Base-by-base conservation (phyloP, 2,113 vertebrate genomes). In the Pygoscelis adeliae region DNA sequence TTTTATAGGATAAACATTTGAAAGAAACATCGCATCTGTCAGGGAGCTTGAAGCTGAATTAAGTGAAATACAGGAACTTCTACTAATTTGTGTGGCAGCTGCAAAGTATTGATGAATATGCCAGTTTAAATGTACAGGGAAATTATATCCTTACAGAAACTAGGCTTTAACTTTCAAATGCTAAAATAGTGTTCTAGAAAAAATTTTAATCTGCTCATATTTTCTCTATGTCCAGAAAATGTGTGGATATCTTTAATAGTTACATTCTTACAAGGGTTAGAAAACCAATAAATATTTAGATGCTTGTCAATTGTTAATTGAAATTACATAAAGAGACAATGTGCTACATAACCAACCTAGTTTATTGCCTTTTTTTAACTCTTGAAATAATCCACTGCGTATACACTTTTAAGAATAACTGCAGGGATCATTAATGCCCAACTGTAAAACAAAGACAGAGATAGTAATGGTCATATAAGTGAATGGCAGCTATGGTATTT, bases 181-280 rank as follows among this genome's bases (percentile, higher is more conserved):
- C 19, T 91, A 86, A 97, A 96, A 93, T 85, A 93, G 91, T 29
- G 2, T 89, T 62, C 42, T 92, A n/a, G 52, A 92, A 96, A 91
- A 81, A 20, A 87, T 36, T 93, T 78, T 40, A 46, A 59, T 91
- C 19, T 93, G 4, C 15, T 87, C 9, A 34, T 42, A 34, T 92
- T 90, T 96, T 93, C 26, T 87, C 25, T 94, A 36, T 53, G n/a
- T 96, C 65, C 66, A 81, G 73, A 77, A 21, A 87, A 82, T 10
- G 2, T 77, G 22, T 73, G 13, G 20, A 1, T 32, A 47, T 94
- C 16, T 80, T 94, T 91, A 83, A 63, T 49, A 63, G 12, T 47
- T 76, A 67, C 21, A 59, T 52, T 83, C 44, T 32, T 73, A 76
- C 11, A 86, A 76, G 84, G 34, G 30, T 84, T 92, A 93, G 40